Evolutionary conservation across 2,113 vertebrate genomes (phyloP), one percentile per base, ranked within the genome.

Genomic region (Actenoides hombroni): DNA sequence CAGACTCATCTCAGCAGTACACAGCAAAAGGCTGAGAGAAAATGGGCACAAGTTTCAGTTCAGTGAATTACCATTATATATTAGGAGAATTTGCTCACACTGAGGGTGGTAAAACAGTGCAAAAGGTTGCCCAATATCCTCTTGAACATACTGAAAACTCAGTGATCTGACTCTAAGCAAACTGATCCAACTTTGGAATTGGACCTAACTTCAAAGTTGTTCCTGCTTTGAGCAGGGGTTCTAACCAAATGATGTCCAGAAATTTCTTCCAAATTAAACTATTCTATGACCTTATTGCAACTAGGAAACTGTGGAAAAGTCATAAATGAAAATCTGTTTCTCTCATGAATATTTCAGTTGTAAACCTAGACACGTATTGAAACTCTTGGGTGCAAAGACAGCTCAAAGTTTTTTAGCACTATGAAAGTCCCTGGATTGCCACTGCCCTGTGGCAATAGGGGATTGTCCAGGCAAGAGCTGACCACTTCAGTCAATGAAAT

Each of bases 181-280:
- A 19, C 13, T 31, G 26, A 26, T 90, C 40, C 44, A 77, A 28
- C 18, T 65, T 57, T 74, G 28, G 61, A 92, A 70, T 39, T 88
- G 40, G 44, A 86, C 49, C 18, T 67, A 86, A 70, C 40, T 35
- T 92, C 67, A 61, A 69, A 88, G 67, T 48, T 69, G 12, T 64
- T 63, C 13, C 61, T 73, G 16, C 71, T 88, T 85, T 89, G 61
- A 82, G 13, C 87, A 64, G 18, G 33, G 16, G 9, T 40, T 95
- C 33, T 8, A 83, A 69, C 8, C 35, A 77, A 28, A 75, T 59
- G 16, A 59, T 74, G n/a, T 83, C 67, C 63, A 94, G 68, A 67
- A 90, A 70, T 75, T 74, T 80, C 56, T 83, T 94, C 68, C 64
- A 92, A 67, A 83, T 26, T 81, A 73, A 93, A 86, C 69, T 87